phyloP scores from a whole-genome alignment of 2,797 vertebrate genomes.

The Onychomys arenicola region DNA sequence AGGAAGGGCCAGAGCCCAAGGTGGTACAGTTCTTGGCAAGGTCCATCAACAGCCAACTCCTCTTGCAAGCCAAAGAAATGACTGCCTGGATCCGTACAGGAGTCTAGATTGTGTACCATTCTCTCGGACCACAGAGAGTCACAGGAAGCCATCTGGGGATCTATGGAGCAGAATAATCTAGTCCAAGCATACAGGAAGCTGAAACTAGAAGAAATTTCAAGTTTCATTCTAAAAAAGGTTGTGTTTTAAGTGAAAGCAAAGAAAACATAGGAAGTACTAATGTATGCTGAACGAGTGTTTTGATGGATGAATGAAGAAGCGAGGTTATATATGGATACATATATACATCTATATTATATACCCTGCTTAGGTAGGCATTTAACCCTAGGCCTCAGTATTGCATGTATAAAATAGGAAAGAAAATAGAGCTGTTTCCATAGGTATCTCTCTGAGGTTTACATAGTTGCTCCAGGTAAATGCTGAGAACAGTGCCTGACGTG shows the following conservation, averaged over 20 bases:
- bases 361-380: neutral
- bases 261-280: neutral
- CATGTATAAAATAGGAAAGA: neutral
- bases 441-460: neutral
- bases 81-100: neutral
- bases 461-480: neutral
- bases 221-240: neutral
- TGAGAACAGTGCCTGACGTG: rapidly evolving
- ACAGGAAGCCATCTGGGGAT: neutral
- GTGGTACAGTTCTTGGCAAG: neutral
- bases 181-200: rapidly evolving
- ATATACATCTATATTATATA: too few species aligned
- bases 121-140: neutral
- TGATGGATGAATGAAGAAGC: neutral
- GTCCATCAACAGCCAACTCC: too few species aligned
- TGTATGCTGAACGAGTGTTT: neutral
- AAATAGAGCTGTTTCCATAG: neutral
- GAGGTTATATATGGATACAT: neutral
- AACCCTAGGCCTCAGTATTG: neutral
- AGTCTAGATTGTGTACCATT: rapidly evolving
- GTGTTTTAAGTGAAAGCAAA: neutral
- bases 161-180: neutral
- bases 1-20: neutral
- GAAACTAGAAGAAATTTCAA: neutral
- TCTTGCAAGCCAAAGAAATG: neutral